Evolutionary conservation across 2,113 vertebrate species (phyloP).

Genomic region (Grantiella picta): DNA sequence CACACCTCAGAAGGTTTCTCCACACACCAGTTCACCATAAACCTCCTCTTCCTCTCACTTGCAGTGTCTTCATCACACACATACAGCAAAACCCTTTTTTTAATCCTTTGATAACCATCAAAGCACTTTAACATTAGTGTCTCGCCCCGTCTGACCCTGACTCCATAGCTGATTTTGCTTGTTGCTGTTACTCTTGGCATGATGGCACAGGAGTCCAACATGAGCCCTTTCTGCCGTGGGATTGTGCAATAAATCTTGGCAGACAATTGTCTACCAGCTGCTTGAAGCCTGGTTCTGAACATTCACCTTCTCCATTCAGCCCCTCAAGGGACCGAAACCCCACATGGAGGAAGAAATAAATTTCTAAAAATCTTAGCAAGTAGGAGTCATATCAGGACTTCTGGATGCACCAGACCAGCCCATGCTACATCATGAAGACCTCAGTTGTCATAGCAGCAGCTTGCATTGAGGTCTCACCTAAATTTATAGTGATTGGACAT

Average conservation of each 20-base stretch:
- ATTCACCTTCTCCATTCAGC: background rate
- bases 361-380: background rate
- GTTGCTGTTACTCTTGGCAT: fast-evolving
- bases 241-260: background rate
- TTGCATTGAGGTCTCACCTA: background rate
- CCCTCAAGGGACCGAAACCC: background rate
- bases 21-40: background rate
- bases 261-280: background rate
- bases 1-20: background rate
- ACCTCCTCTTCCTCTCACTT: background rate
- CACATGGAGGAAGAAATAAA: background rate
- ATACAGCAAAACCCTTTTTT: background rate
- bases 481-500: background rate
- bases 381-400: background rate
- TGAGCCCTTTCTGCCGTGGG: background rate
- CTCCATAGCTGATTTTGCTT: fast-evolving
- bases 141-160: background rate
- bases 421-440: background rate
- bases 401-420: background rate
- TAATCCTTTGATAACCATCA: background rate
- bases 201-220: background rate
- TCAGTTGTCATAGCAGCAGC: background rate
- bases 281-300: background rate
- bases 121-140: background rate
- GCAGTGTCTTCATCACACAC: background rate